Evolutionary conservation across 1,140 invertebrate species (phyloP).

Genomic region (Drosophila trapezifrons): DNA sequence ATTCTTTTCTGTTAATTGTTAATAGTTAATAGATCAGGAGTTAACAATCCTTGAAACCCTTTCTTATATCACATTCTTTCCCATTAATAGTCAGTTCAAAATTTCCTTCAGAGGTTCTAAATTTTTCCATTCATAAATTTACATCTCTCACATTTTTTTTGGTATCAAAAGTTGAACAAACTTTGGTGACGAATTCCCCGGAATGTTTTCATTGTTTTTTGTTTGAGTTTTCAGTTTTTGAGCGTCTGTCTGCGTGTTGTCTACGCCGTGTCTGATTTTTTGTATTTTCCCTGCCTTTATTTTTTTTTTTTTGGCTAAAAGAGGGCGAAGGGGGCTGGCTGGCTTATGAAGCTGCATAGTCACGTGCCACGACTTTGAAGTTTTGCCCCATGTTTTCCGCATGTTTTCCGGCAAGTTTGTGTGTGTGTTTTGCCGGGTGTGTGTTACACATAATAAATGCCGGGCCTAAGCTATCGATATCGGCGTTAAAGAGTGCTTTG

Average conservation of each 20-base stretch:
- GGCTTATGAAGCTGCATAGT: slow-evolving; percentile 52
- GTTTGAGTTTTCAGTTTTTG: slow-evolving; percentile 37
- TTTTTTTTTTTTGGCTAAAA: not conserved
- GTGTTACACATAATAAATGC: slow-evolving; percentile 43
- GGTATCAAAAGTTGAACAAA: slow-evolving; percentile 38
- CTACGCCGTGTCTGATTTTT: slow-evolving; percentile 44
- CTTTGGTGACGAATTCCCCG: slow-evolving; percentile 32
- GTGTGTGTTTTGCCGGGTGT: slow-evolving; percentile 12
- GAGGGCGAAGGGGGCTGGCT: slow-evolving; percentile 3
- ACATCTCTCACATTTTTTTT: not conserved
- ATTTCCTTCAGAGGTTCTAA: too few species aligned
- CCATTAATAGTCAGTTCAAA: too few species aligned
- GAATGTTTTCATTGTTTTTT: slow-evolving; percentile 6
- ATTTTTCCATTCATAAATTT: slow-evolving; percentile 6
- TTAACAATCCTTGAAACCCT: too few species aligned
- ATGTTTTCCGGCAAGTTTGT: slow-evolving; percentile 29
- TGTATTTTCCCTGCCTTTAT: not conserved
- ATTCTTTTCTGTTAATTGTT: too few species aligned
- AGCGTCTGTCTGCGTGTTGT: slow-evolving; percentile 53
- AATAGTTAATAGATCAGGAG: too few species aligned
- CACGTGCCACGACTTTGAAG: slow-evolving; percentile 59
- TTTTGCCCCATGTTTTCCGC: slow-evolving; percentile 29
- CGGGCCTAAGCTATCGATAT: slow-evolving; percentile 17
- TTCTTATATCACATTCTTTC: too few species aligned
- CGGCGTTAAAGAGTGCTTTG: not conserved